Percentiles rank a stretch among this genome's conserved stretches.
phyloP scores from a whole-genome alignment of 2,113 vertebrate species.

The Formicarius rufipectus region DNA sequence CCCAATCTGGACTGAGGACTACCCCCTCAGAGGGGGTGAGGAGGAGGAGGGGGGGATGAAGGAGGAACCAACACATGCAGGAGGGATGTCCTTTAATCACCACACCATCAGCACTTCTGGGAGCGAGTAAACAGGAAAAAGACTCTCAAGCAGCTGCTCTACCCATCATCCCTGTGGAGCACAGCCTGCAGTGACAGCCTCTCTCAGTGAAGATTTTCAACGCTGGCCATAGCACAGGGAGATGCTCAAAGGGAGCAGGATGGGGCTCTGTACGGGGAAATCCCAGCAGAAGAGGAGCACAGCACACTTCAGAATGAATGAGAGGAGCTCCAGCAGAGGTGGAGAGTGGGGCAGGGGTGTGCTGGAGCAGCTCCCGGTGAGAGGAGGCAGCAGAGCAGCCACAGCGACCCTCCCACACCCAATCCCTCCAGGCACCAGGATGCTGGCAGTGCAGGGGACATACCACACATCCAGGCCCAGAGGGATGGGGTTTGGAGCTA shows the following conservation, averaged over 20 bases:
- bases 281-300: background rate
- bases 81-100: slow-evolving; percentile 18
- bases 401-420: background rate
- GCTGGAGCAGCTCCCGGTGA: fast-evolving
- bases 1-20: background rate
- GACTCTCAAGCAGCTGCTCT: slow-evolving; percentile 49
- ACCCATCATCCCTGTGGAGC: background rate
- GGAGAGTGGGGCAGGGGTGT: fast-evolving
- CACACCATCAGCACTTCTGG: background rate
- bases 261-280: background rate
- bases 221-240: fast-evolving
- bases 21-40: fast-evolving
- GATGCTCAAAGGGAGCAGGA: background rate
- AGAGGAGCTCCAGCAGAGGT: background rate
- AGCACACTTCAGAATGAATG: background rate
- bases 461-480: background rate
- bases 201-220: background rate
- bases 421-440: background rate
- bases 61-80: background rate
- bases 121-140: slow-evolving; percentile 71
- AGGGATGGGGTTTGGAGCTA: background rate
- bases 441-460: background rate
- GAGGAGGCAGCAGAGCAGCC: background rate
- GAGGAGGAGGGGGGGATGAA: background rate
- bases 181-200: background rate